Evolutionary conservation across 2,113 vertebrate species (phyloP).

Genomic region (Paraplagusia blochii): DNA sequence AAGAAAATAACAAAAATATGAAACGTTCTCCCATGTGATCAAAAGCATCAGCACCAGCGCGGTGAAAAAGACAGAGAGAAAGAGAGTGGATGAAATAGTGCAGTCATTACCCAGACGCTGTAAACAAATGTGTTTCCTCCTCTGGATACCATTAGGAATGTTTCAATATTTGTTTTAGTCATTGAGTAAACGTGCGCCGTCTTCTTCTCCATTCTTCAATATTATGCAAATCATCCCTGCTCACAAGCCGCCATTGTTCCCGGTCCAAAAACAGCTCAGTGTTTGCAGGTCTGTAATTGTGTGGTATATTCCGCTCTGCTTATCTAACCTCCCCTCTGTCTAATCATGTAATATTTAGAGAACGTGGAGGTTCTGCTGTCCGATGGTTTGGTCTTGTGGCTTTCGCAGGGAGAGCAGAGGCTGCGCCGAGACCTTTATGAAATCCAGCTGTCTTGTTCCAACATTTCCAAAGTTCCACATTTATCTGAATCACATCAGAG

Average conservation of each 20-base stretch:
- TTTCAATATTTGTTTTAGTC: constrained; percentile 69
- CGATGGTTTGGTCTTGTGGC: constrained; percentile 52
- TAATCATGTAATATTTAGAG: constrained; percentile 73
- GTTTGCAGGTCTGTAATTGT: constrained; percentile 67
- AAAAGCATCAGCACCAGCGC: constrained; percentile 43
- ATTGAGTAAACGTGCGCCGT: constrained; percentile 58
- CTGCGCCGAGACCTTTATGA: constrained; percentile 63
- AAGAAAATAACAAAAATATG: not conserved
- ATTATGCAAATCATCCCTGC: constrained; percentile 68
- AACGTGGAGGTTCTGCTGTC: constrained; percentile 59
- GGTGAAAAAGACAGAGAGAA: constrained; percentile 28
- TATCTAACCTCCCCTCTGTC: constrained; percentile 61
- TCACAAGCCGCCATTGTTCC: constrained; percentile 64
- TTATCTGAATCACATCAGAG: constrained; percentile 57
- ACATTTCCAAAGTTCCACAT: constrained; percentile 52
- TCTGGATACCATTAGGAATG: constrained; percentile 49
- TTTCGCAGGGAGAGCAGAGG: constrained; percentile 59
- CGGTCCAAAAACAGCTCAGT: constrained; percentile 56
- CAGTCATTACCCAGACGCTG: constrained; percentile 49
- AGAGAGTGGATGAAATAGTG: constrained; percentile 45
- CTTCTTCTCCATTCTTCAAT: constrained; percentile 44
- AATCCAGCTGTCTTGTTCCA: constrained; percentile 64
- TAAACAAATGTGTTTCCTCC: constrained; percentile 62
- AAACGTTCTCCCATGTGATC: constrained; percentile 22
- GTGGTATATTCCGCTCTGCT: constrained; percentile 59